Evolutionary conservation across 2,888 invertebrate genomes (phyloP), one percentile per base, ranked within the genome.

Genomic region (Drosophila gaucha): DNA sequence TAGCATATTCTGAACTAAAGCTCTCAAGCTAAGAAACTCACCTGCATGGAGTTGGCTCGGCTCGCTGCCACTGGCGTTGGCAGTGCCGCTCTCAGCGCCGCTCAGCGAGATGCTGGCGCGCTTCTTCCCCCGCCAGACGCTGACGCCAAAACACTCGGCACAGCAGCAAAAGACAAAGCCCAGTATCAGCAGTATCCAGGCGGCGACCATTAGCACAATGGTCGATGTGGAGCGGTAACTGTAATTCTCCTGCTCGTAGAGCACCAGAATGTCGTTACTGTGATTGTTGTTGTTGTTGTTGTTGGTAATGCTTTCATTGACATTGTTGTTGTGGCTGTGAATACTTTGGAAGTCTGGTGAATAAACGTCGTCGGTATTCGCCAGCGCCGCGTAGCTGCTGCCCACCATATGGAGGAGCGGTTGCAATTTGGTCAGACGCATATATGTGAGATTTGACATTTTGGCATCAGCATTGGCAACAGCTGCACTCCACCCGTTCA

Each of bases 161-260:
- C 91, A 90, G 67, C 90, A 90, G 72, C 90, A 91, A 44, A 91
- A 76, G 35, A 89, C 84, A 64, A 90, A 90, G 12, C 90, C 88
- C 41, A 90, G 59, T 38, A 90, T 88, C 67, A 90, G 78, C 18
- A 91, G 59, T 14, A 85, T 77, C 90, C 90, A 90, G n/a, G 91
- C 90, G 47, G 77, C 55, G 22, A 91, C 77, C 91, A 91, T 91
- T 31, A 91, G 74, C n/a, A 85, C 80, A 59, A 90, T 88, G 59
- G 90, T 87, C 38, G 90, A 82, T 28, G 86, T 88, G 44, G 83
- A 84, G 4, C 80, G 86, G 51, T 84, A 67, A 51, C 67, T 73
- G 60, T 74, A 66, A 47, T 71, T 82, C 44, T 87, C 78, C 24
- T 85, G 85, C 49, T 87, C 80, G 38, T 88, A 65, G 16, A 90